phyloP scores from a whole-genome alignment of 2,888 invertebrate species.

The Spodoptera picta region DNA sequence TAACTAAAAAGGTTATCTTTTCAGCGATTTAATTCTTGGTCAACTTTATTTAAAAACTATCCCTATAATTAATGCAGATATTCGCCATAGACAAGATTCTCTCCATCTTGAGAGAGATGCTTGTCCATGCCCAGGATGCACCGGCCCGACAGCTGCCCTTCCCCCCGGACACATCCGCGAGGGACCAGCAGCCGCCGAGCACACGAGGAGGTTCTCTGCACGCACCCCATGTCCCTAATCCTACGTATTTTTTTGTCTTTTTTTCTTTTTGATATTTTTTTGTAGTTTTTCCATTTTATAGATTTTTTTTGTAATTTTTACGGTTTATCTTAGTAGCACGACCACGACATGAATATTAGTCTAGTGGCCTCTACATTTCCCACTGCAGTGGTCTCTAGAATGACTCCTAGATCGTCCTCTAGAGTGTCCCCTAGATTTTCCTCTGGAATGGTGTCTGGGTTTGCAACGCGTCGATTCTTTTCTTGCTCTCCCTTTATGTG shows the following conservation, averaged over 20 bases:
- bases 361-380: too few species aligned
- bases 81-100: constrained; percentile 2
- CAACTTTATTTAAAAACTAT: too few species aligned
- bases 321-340: too few species aligned
- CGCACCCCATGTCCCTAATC: neutral
- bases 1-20: too few species aligned
- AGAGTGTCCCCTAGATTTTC: constrained; percentile 19
- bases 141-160: neutral
- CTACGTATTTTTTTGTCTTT: too few species aligned
- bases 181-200: neutral
- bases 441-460: constrained; percentile 21
- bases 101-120: neutral
- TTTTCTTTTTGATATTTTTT: too few species aligned
- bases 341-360: too few species aligned
- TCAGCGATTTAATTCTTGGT: too few species aligned
- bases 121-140: constrained; percentile 3
- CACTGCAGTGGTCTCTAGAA: neutral
- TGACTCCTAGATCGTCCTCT: constrained; percentile 10
- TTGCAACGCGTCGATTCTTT: constrained; percentile 25
- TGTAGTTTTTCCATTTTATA: too few species aligned
- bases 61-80: too few species aligned
- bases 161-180: neutral
- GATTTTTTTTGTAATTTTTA: too few species aligned
- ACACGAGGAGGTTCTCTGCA: constrained; percentile 1
- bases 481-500: constrained; percentile 14